Base-by-base conservation (phyloP, 2,888 invertebrate species). In the Lasioglossum leucozonium region DNA sequence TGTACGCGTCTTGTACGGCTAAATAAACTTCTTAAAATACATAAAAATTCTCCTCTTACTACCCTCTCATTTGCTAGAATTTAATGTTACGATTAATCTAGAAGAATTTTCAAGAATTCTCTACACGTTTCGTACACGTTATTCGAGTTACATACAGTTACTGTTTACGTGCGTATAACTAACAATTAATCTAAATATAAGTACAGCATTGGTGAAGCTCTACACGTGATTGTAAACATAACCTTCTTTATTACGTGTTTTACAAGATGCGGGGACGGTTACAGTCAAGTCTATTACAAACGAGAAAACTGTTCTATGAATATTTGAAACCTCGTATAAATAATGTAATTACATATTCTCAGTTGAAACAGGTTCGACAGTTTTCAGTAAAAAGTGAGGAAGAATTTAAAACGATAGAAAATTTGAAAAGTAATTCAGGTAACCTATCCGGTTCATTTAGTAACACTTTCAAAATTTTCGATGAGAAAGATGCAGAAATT, bases 401-500 rank as follows among this genome's bases (percentile, higher is more conserved):
- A 47, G 67, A 72, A 18, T 8, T 34, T 18, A 34, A n/a, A 0
- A 69, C 82, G 16, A 44, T 87, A 72, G 71, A 88, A 79, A 84
- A 81, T 78, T 76, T 81, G 11, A 80, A 91, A 6, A 44, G 84
- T n/a, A 75, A 67, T 88, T 90, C 92, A 88, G 89, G 91, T 77
- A 90, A 89, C 90, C 88, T 89, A 26, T 0, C 44, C 0, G 62
- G 86, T 22, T 96, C 95, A 55, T 95, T 97, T 87, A 94, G 96
- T 79, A 95, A 95, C 90, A 97, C 97, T 95, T 97, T 97, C 93
- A 96, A 97, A 95, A 94, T 97, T 86, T 97, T 97, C 94, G 96
- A 96, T 34, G 98, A 98, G 91, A 96, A 96, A 88, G 97, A 98
- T 93, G 95, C 97, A 0, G 95, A 96, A 22, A 95, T 97, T 85